These are phyloP conservation scores for Sarcophaga peregrina DNA, from an alignment of 1,140 invertebrate genomes.

Conservation along the genomic window DNA sequence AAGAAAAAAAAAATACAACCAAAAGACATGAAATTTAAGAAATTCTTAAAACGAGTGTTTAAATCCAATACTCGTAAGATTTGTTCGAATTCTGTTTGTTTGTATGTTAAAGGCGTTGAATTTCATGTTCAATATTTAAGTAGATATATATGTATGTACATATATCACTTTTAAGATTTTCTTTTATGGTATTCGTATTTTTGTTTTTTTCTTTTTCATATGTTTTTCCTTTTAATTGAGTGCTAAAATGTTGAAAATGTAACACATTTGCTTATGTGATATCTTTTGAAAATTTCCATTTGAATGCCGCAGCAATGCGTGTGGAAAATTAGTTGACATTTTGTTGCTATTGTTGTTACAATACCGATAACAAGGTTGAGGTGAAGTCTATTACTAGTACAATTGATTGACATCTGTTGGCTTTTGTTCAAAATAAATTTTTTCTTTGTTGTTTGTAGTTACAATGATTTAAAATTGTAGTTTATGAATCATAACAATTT, in stretches of 20 bases:
- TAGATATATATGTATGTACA: too few species aligned
- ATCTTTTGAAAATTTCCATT: not conserved
- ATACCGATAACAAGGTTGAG: not conserved
- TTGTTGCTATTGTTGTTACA: not conserved
- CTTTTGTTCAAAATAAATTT: not conserved
- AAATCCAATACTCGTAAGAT: not conserved
- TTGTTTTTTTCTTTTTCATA: too few species aligned
- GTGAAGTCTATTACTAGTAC: not conserved
- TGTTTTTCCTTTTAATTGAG: not conserved
- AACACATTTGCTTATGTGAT: not conserved
- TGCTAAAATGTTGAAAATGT: constrained; percentile 15
- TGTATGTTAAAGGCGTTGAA: not conserved
- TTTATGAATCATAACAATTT: too few species aligned
- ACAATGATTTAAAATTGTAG: not conserved
- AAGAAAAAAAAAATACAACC: too few species aligned
- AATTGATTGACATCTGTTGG: not conserved
- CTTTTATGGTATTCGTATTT: not conserved
- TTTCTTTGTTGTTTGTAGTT: too few species aligned
- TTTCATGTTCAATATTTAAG: not conserved
- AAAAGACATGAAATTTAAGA: too few species aligned
- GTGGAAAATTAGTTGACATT: not conserved
- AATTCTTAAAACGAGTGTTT: too few species aligned
- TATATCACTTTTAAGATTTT: not conserved
- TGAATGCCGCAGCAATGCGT: not conserved
- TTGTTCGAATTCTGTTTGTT: not conserved